phyloP scores from a whole-genome alignment of 2,113 vertebrate genomes.

The Prunella fulvescens region DNA sequence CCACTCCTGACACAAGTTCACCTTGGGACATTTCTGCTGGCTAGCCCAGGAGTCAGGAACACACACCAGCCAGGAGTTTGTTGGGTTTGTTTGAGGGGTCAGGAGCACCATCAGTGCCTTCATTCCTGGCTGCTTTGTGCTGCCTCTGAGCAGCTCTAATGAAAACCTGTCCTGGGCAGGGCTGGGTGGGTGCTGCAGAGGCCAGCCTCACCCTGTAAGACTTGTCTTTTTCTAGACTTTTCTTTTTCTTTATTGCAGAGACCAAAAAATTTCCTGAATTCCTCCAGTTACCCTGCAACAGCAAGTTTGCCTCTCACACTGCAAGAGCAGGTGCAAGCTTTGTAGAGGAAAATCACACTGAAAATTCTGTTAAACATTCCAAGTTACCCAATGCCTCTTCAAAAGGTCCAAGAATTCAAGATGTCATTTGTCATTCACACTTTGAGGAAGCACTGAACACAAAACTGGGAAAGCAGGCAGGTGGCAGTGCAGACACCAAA shows the following conservation, averaged over 20 bases:
- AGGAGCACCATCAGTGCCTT: neutral
- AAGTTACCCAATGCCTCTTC: neutral
- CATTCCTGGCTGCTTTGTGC: neutral
- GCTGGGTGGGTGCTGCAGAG: neutral
- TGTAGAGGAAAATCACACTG: neutral
- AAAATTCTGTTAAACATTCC: neutral
- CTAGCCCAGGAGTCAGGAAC: neutral
- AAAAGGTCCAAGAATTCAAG: neutral
- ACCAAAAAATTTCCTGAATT: neutral
- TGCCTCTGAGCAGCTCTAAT: neutral
- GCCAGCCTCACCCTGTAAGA: neutral
- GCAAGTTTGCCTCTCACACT: neutral
- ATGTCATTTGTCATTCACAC: neutral
- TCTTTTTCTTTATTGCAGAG: neutral
- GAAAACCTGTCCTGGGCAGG: neutral
- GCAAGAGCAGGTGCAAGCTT: neutral
- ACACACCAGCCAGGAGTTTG: neutral
- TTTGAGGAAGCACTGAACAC: neutral
- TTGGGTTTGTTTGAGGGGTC: neutral
- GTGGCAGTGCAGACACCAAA: neutral
- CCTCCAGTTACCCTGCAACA: neutral
- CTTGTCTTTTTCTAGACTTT: neutral
- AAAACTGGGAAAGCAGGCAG: neutral
- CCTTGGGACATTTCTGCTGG: slow-evolving; percentile 2
- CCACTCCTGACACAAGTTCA: slow-evolving; percentile 27